A percentile compares a stretch with the other conserved stretches of the same genome.
Evolutionary conservation across 1,140 invertebrate genomes (phyloP).

Genomic region (Camponotus floridanus): DNA sequence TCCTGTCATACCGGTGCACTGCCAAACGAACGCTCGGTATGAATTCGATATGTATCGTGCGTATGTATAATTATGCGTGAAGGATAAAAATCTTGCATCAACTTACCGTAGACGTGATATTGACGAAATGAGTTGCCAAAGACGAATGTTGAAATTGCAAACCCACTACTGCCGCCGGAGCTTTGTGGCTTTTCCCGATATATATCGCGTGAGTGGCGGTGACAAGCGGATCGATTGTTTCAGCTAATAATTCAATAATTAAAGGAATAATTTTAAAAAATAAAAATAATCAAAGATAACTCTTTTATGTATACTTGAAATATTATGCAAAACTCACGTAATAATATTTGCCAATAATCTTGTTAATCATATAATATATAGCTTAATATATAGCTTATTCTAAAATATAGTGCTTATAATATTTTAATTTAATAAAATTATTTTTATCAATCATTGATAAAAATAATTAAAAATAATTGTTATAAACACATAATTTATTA

Average conservation of each 20-base stretch:
- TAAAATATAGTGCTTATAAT: neutral
- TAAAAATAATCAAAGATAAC: neutral
- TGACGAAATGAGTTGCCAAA: constrained; percentile 93
- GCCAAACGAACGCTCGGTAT: constrained; percentile 71
- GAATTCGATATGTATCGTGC: neutral
- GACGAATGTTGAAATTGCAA: constrained; percentile 94
- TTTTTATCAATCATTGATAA: no score
- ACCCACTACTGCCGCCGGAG: constrained; percentile 96
- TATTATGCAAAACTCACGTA: neutral
- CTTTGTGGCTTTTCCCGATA: constrained; percentile 93
- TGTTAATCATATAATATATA: neutral
- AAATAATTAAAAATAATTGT: neutral
- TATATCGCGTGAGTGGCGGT: constrained; percentile 97
- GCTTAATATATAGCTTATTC: neutral
- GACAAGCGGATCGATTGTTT: constrained; percentile 89
- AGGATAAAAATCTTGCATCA: neutral
- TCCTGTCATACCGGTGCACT: constrained; percentile 90
- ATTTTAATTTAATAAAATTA: no score
- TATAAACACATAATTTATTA: no score
- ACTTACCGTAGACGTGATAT: constrained; percentile 93
- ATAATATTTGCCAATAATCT: neutral
- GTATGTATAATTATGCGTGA: neutral
- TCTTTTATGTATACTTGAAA: constrained; percentile 5
- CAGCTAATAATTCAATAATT: constrained; percentile 74
- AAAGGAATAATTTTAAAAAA: constrained; percentile 45